phyloP scores from a whole-genome alignment of 1,140 invertebrate genomes.

The Orussus abietinus region DNA sequence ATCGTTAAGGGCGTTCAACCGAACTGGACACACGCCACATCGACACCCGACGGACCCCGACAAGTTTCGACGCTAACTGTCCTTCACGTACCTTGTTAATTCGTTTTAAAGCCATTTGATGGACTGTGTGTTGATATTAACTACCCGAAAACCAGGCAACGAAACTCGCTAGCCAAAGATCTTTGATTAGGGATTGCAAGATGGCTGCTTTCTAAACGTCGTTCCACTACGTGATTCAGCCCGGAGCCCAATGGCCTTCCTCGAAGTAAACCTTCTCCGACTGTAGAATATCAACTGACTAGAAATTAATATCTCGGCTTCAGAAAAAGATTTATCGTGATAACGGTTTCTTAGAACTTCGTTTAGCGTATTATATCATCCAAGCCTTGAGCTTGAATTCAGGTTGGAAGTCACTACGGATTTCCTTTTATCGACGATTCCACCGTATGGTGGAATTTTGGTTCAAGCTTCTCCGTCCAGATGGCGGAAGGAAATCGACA shows the following conservation, averaged over 20 bases:
- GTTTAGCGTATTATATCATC: slow-evolving; percentile 11
- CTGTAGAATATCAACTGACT: too few species aligned
- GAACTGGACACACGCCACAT: slow-evolving; percentile 24
- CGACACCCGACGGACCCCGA: slow-evolving; percentile 11
- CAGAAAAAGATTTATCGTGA: not conserved
- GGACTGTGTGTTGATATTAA: slow-evolving; percentile 55
- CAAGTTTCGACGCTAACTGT: slow-evolving; percentile 18
- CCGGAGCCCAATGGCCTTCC: not conserved
- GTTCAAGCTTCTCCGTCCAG: too few species aligned
- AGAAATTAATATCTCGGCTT: too few species aligned
- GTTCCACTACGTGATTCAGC: slow-evolving; percentile 45
- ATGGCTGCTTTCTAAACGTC: slow-evolving; percentile 56
- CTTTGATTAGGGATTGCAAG: slow-evolving; percentile 59
- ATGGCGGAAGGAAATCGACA: too few species aligned
- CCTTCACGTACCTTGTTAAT: slow-evolving; percentile 85
- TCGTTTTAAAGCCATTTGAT: slow-evolving; percentile 91
- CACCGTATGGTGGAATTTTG: slow-evolving; percentile 31
- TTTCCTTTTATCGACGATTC: slow-evolving; percentile 47
- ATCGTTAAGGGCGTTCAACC: slow-evolving; percentile 55
- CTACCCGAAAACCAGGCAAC: slow-evolving; percentile 53
- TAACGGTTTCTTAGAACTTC: too few species aligned
- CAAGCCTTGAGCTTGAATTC: slow-evolving; percentile 21
- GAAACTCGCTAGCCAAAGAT: slow-evolving; percentile 55
- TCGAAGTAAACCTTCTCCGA: slow-evolving; percentile 9
- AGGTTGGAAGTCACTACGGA: slow-evolving; percentile 24